Percentiles rank a stretch among this genome's conserved stretches.
phyloP scores from a whole-genome alignment of 2,113 vertebrate species.

The Cololabis saira region DNA sequence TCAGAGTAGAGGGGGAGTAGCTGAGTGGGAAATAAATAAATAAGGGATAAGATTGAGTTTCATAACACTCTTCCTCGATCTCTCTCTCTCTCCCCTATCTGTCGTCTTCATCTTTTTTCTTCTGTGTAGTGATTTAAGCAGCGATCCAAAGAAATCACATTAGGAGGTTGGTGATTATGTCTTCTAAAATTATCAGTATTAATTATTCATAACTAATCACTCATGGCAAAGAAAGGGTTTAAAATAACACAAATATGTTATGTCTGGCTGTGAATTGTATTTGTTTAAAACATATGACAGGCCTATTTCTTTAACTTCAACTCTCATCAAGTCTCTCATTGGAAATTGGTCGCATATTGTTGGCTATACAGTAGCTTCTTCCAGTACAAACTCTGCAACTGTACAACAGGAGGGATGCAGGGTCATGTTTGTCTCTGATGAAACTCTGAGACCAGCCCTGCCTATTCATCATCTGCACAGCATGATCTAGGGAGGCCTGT shows the following conservation, averaged over 20 bases:
- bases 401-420: conserved; percentile 36
- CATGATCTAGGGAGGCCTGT: conserved; percentile 63
- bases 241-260: conserved; percentile 13
- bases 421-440: conserved; percentile 59
- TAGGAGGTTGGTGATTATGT: conserved; percentile 54
- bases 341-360: conserved; percentile 44
- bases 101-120: conserved; percentile 26
- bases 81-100: conserved; percentile 10
- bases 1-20: conserved; percentile 58
- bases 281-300: neutral
- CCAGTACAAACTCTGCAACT: conserved; percentile 50
- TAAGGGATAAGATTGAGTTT: conserved; percentile 64
- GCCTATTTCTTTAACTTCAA: neutral
- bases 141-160: conserved; percentile 55
- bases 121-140: conserved; percentile 66
- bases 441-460: conserved; percentile 48
- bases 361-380: conserved; percentile 47
- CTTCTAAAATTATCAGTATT: conserved; percentile 49
- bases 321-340: neutral
- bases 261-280: neutral
- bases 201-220: conserved; percentile 56
- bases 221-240: conserved; percentile 45
- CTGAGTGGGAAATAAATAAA: conserved; percentile 62
- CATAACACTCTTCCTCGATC: conserved; percentile 44
- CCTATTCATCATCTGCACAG: conserved; percentile 79